Conservation (phyloP, 2,113 vertebrate species). For the Oreochromis aureus region DNA sequence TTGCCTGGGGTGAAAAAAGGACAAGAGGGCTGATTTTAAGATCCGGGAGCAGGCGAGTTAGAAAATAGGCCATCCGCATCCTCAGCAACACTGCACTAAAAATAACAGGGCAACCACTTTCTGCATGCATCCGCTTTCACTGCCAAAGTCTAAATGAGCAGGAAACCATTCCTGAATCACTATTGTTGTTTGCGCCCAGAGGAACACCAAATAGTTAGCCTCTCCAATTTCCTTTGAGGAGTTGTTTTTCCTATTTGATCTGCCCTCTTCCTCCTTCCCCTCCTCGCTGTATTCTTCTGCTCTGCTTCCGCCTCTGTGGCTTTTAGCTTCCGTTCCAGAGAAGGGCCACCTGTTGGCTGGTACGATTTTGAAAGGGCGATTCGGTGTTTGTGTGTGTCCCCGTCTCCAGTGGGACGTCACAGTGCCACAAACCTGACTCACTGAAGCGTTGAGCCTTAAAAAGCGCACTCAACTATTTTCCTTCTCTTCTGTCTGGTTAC, state of each 20-base stretch:
- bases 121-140: slow-evolving; percentile 25
- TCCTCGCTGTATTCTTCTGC: background rate
- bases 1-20: background rate
- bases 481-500: background rate
- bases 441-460: slow-evolving; percentile 37
- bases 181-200: slow-evolving; percentile 30
- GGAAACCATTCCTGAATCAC: slow-evolving; percentile 34
- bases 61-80: slow-evolving; percentile 38
- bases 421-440: slow-evolving; percentile 17
- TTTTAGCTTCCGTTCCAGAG: slow-evolving; percentile 17
- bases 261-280: background rate
- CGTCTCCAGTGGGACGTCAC: background rate
- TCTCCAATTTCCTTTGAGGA: slow-evolving; percentile 13
- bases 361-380: background rate
- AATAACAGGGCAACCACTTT: slow-evolving; percentile 27
- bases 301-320: background rate
- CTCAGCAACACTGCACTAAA: slow-evolving; percentile 28
- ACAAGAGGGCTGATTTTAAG: slow-evolving; percentile 3
- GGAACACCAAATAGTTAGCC: slow-evolving; percentile 22
- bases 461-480: slow-evolving; percentile 18
- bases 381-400: background rate
- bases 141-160: slow-evolving; percentile 6
- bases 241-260: slow-evolving; percentile 28
- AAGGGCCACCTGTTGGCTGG: slow-evolving; percentile 36
- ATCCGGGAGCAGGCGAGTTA: slow-evolving; percentile 14